Evolutionary conservation across 2,888 invertebrate species (phyloP).

Genomic region (Pollenia labialis): DNA sequence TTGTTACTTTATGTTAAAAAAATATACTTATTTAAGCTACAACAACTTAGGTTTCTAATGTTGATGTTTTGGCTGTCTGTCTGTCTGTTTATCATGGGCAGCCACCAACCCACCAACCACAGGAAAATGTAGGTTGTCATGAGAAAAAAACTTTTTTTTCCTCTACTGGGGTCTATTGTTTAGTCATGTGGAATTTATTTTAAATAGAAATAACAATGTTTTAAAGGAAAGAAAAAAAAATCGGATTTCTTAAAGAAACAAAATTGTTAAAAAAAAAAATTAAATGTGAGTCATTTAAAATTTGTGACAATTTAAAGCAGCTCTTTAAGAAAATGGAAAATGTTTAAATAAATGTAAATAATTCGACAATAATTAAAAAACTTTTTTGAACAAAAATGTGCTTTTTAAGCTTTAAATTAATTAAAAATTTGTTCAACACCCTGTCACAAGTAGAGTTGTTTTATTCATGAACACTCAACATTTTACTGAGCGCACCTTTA

Average conservation of each 20-base stretch:
- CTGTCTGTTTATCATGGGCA: constrained; percentile 23
- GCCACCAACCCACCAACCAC: constrained; percentile 18
- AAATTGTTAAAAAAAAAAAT: background rate
- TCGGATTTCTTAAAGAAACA: constrained; percentile 23
- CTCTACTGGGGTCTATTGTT: constrained; percentile 53
- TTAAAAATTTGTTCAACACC: too few relatives aligned
- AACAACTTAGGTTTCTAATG: constrained; percentile 35
- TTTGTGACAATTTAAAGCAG: background rate
- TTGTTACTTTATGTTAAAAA: constrained; percentile 1
- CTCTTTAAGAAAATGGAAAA: background rate
- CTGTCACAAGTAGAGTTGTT: too few relatives aligned
- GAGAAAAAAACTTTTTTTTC: constrained; percentile 15
- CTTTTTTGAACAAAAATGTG: too few relatives aligned
- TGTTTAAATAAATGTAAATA: too few relatives aligned
- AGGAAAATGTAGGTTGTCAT: constrained; percentile 53
- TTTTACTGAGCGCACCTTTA: too few relatives aligned
- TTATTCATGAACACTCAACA: too few relatives aligned
- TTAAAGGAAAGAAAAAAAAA: background rate
- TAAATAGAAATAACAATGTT: constrained; percentile 8
- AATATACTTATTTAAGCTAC: constrained; percentile 15
- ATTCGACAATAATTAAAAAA: too few relatives aligned
- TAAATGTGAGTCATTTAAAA: constrained; percentile 5
- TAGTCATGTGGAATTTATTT: constrained; percentile 57
- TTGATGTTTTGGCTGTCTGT: background rate
- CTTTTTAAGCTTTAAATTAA: too few relatives aligned